Percentiles rank a stretch among this genome's conserved stretches.
These are phyloP conservation scores for Oncorhynchus tshawytscha DNA, from an alignment of 2,113 vertebrate genomes.

Conservation along the genomic window DNA sequence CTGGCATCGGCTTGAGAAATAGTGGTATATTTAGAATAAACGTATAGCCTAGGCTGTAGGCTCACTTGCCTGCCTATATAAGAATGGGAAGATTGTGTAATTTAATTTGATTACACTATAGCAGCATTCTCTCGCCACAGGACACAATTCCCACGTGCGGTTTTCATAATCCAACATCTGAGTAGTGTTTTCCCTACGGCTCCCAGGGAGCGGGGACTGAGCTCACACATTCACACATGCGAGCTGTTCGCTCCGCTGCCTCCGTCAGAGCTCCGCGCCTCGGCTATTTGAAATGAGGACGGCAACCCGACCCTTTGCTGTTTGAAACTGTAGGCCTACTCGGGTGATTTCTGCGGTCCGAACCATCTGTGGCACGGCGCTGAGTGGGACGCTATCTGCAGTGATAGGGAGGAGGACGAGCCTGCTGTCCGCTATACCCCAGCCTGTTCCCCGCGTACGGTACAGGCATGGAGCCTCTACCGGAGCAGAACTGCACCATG, in stretches of 20 bases:
- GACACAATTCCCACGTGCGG: conserved; percentile 13
- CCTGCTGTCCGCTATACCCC: not conserved
- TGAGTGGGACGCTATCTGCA: not conserved
- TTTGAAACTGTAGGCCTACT: conserved; percentile 10
- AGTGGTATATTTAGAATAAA: no score
- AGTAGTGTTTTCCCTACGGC: no score
- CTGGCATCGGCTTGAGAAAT: no score
- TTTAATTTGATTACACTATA: conserved; percentile 7
- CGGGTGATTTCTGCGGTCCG: conserved; percentile 19
- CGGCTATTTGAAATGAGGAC: conserved; percentile 20
- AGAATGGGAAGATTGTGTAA: not conserved
- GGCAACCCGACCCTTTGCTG: conserved; percentile 27
- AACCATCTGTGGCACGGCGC: conserved; percentile 17
- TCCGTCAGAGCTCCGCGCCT: not conserved
- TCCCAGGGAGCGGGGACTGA: no score
- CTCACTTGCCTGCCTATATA: no score
- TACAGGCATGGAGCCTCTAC: conserved; percentile 25
- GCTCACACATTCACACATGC: conserved; percentile 2
- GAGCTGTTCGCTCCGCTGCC: conserved; percentile 1
- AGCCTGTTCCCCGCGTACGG: not conserved
- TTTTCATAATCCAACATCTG: conserved; percentile 12
- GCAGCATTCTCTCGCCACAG: not conserved
- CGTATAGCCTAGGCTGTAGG: no score
- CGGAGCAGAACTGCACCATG: conserved; percentile 19
- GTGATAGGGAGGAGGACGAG: not conserved